phyloP scores from a whole-genome alignment of 1,140 invertebrate species.

The Listronotus oregonensis region DNA sequence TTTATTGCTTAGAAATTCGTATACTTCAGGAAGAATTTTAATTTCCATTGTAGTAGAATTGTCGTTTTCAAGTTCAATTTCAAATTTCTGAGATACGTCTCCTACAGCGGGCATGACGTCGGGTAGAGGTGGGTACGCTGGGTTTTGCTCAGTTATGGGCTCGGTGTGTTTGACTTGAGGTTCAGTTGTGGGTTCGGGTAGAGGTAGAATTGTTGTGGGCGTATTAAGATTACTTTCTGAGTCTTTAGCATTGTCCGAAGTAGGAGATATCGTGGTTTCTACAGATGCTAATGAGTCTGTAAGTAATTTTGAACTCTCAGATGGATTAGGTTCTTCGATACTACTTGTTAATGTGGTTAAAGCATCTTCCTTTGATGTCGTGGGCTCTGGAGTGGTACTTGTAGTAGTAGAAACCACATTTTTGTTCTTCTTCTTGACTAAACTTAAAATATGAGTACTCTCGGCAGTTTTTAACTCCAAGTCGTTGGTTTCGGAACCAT shows the following conservation, averaged over 20 bases:
- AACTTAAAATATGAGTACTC: slow-evolving; percentile 44
- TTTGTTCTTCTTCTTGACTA: slow-evolving; percentile 38
- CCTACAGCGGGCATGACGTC: slow-evolving; percentile 45
- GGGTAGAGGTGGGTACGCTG: slow-evolving; percentile 54
- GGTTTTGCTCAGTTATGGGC: slow-evolving; percentile 47
- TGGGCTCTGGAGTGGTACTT: neutral
- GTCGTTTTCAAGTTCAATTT: slow-evolving; percentile 24
- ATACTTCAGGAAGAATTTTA: slow-evolving; percentile 47
- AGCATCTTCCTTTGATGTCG: slow-evolving; percentile 1
- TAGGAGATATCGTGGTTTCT: slow-evolving; percentile 6
- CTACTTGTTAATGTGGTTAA: slow-evolving; percentile 11
- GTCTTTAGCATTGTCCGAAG: neutral
- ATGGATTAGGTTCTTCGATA: slow-evolving; percentile 7
- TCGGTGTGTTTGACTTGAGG: slow-evolving; percentile 14
- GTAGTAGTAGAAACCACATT: slow-evolving; percentile 13
- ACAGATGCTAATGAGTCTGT: neutral
- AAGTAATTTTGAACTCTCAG: slow-evolving; percentile 8
- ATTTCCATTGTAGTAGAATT: slow-evolving; percentile 14
- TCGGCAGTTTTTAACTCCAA: slow-evolving; percentile 38
- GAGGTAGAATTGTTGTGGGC: slow-evolving; percentile 1
- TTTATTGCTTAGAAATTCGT: slow-evolving; percentile 39
- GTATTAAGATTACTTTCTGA: neutral
- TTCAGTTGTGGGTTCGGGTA: slow-evolving; percentile 23
- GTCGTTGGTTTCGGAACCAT: slow-evolving; percentile 23
- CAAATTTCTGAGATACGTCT: slow-evolving; percentile 25